Evolutionary conservation across 1,140 invertebrate genomes (phyloP).

Genomic region (Hormaphis cornu): DNA sequence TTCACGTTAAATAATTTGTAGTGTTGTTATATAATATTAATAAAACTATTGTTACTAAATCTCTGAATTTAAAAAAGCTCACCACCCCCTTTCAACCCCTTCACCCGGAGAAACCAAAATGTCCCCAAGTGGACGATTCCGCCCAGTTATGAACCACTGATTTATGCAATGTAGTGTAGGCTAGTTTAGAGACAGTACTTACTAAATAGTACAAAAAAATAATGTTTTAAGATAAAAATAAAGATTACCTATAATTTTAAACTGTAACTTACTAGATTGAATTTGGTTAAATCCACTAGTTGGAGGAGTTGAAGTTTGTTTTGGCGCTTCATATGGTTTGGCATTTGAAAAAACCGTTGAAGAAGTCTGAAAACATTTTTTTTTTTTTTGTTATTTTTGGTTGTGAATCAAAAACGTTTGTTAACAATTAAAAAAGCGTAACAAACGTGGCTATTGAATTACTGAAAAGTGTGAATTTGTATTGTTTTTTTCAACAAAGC

Average conservation of each 20-base stretch:
- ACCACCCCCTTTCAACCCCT: too few relatives aligned
- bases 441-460: background rate
- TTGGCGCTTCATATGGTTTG: conserved; percentile 12
- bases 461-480: background rate
- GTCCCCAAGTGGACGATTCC: too few relatives aligned
- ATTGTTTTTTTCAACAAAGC: background rate
- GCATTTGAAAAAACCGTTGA: background rate
- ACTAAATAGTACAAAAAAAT: too few relatives aligned
- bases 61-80: too few relatives aligned
- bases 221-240: background rate
- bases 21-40: too few relatives aligned
- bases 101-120: too few relatives aligned
- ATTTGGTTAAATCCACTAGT: background rate
- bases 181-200: background rate
- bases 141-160: too few relatives aligned
- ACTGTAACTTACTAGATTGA: background rate
- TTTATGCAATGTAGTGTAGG: too few relatives aligned
- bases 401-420: background rate
- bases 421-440: too few relatives aligned
- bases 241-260: background rate
- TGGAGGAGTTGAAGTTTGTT: background rate
- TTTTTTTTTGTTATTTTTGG: too few relatives aligned
- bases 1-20: too few relatives aligned
- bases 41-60: too few relatives aligned
- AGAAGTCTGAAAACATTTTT: background rate